Conservation (phyloP, 2,113 vertebrate genomes). For the Stegastes partitus region DNA sequence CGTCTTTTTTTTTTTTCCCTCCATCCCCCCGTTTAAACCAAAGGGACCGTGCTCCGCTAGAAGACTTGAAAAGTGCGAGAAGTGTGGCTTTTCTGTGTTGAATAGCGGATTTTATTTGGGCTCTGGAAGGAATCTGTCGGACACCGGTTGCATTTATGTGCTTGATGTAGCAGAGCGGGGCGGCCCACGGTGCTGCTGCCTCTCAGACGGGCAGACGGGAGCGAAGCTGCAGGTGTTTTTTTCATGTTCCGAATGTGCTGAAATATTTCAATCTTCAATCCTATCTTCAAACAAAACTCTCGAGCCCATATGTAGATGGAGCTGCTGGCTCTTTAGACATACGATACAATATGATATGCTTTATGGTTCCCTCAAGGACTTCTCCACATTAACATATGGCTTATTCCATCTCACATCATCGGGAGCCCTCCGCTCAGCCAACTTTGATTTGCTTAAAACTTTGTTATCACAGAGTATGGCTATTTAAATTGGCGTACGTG, state of each 20-base stretch:
- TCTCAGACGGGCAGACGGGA: background rate
- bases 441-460: too few relatives aligned
- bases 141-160: constrained; percentile 39
- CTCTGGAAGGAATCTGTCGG: constrained; percentile 46
- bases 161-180: constrained; percentile 36
- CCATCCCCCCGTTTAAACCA: background rate
- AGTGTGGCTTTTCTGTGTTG: background rate
- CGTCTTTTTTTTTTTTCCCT: background rate
- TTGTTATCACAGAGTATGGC: too few relatives aligned
- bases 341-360: too few relatives aligned
- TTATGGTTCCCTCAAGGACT: too few relatives aligned
- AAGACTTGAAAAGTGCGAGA: background rate
- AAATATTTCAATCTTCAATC: background rate
- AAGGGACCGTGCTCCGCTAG: background rate
- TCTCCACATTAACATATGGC: too few relatives aligned
- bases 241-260: background rate
- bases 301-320: background rate
- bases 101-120: constrained; percentile 35
- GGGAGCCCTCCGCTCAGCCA: too few relatives aligned
- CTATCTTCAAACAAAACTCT: background rate
- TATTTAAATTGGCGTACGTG: too few relatives aligned
- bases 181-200: constrained; percentile 23
- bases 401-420: too few relatives aligned
- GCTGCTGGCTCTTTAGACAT: too few relatives aligned
- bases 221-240: background rate